Evolutionary conservation across 2,797 vertebrate species (phyloP).

Genomic region (Scarus forsteni): DNA sequence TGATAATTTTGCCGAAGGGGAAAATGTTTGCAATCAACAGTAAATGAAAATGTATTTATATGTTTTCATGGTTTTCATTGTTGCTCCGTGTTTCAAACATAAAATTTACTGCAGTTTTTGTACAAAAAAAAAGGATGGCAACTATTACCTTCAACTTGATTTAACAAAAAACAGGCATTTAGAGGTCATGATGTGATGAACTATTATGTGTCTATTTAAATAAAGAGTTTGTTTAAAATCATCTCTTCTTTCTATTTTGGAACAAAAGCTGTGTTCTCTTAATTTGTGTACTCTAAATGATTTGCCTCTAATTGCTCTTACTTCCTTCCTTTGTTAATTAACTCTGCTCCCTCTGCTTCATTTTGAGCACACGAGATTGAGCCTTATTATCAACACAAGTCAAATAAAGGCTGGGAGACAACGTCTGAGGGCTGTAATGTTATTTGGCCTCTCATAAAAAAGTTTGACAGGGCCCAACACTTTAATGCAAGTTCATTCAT

Average conservation of each 20-base stretch:
- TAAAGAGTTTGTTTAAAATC: background rate
- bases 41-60: background rate
- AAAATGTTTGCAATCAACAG: too few species aligned
- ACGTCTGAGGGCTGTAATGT: background rate
- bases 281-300: background rate
- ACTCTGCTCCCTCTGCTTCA: background rate
- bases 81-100: background rate
- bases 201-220: background rate
- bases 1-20: background rate
- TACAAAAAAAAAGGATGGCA: background rate
- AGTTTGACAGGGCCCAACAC: too few species aligned
- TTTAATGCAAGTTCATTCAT: too few species aligned
- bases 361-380: background rate
- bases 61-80: background rate
- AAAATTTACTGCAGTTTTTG: background rate
- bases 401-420: background rate
- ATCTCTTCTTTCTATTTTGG: background rate
- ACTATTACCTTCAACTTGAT: background rate
- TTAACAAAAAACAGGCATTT: background rate
- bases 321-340: constrained; percentile 14
- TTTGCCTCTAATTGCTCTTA: background rate
- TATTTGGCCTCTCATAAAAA: too few species aligned
- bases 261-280: constrained; percentile 8
- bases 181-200: background rate
- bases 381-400: background rate